A percentile compares a stretch with the other conserved stretches of the same genome.
phyloP scores from a whole-genome alignment of 2,888 invertebrate genomes.

The Philonicus albiceps region DNA sequence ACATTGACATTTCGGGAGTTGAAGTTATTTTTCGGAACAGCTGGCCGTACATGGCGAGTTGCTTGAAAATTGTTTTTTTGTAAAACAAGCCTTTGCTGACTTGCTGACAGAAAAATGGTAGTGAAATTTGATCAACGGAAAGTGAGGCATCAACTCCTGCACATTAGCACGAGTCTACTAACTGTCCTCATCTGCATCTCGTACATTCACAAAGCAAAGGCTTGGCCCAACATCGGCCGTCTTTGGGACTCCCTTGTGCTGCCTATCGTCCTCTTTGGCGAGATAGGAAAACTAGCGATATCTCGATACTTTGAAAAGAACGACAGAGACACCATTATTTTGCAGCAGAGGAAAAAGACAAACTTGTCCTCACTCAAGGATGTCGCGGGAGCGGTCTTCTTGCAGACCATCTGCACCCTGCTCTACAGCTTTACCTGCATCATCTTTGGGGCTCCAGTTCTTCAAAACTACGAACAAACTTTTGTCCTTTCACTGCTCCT shows the following conservation, averaged over 20 bases:
- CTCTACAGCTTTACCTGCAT: slow-evolving; percentile 61
- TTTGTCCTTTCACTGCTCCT: slow-evolving; percentile 60
- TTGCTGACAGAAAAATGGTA: slow-evolving; percentile 53
- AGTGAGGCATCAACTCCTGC: slow-evolving; percentile 62
- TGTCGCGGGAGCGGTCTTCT: slow-evolving; percentile 55
- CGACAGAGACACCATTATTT: slow-evolving; percentile 50
- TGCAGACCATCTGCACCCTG: slow-evolving; percentile 58
- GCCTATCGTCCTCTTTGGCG: slow-evolving; percentile 59
- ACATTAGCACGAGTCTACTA: slow-evolving; percentile 60
- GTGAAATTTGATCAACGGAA: slow-evolving; percentile 60
- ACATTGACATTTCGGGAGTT: background rate
- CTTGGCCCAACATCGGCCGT: slow-evolving; percentile 59
- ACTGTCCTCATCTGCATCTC: slow-evolving; percentile 60
- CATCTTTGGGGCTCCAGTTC: slow-evolving; percentile 62
- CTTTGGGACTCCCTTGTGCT: slow-evolving; percentile 61
- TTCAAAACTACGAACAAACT: slow-evolving; percentile 61
- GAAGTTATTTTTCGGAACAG: background rate
- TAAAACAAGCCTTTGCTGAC: background rate
- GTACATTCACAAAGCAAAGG: slow-evolving; percentile 59
- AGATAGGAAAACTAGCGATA: slow-evolving; percentile 57
- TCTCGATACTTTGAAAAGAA: slow-evolving; percentile 57
- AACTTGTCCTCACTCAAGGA: slow-evolving; percentile 52
- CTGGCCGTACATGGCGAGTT: background rate
- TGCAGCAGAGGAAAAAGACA: background rate
- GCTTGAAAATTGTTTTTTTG: background rate